A percentile compares a stretch with the other conserved stretches of the same genome.
Conservation (phyloP, 1,140 invertebrate species). For the Manduca sexta region DNA sequence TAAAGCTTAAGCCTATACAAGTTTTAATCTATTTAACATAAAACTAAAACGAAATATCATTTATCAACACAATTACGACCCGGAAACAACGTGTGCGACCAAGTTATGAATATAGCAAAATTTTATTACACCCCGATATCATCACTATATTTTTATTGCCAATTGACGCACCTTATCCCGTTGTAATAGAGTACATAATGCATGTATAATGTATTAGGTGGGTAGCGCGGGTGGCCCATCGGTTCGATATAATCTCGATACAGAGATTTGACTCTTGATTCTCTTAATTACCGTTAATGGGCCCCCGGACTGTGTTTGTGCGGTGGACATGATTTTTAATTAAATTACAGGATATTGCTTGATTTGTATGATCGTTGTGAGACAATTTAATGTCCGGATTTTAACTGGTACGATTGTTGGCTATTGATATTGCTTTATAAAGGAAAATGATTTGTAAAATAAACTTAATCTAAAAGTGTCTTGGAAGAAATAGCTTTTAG, state of each 20-base stretch:
- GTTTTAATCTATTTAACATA: no score
- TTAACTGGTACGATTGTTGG: no score
- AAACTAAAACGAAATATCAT: not conserved
- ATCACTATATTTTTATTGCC: constrained; percentile 28
- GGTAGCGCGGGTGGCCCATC: constrained; percentile 53
- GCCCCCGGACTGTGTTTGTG: constrained; percentile 29
- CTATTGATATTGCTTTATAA: no score
- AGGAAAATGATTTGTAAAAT: no score
- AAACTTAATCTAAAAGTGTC: no score
- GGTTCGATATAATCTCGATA: constrained; percentile 58
- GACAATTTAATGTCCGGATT: no score
- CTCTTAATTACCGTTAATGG: constrained; percentile 68
- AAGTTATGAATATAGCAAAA: constrained; percentile 11
- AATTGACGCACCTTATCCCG: constrained; percentile 2
- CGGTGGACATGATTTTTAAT: constrained; percentile 7
- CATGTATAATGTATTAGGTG: constrained; percentile 67
- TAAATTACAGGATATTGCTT: not conserved
- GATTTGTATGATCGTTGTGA: no score
- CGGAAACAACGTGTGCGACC: constrained; percentile 56
- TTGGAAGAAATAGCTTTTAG: no score
- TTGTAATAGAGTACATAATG: constrained; percentile 21
- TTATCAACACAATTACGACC: constrained; percentile 5
- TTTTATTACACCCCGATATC: constrained; percentile 34
- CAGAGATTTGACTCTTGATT: constrained; percentile 50
- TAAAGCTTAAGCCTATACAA: no score